These are phyloP conservation scores for Dolichotis patagonum DNA, from an alignment of 2,113 vertebrate species.

Conservation along the genomic window DNA sequence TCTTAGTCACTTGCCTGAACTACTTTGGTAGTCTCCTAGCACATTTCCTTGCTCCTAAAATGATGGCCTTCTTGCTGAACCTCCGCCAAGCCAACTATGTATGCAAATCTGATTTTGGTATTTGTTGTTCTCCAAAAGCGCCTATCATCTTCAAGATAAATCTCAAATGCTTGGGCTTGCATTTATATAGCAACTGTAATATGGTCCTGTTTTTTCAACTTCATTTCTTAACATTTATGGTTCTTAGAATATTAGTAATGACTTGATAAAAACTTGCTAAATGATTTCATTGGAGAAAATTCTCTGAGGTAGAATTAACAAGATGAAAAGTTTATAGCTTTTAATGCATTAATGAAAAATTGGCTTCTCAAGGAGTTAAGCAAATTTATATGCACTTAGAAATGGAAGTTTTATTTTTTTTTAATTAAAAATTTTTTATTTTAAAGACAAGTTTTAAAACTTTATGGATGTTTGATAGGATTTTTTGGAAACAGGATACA, in stretches of 20 bases:
- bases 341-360: neutral
- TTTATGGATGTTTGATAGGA: neutral
- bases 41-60: neutral
- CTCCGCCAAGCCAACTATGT: neutral
- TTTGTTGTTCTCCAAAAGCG: conserved; percentile 1
- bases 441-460: neutral
- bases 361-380: neutral
- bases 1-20: neutral
- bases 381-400: neutral
- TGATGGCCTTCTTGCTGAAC: neutral
- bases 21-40: neutral
- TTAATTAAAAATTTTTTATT: no score
- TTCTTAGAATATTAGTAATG: neutral
- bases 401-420: neutral
- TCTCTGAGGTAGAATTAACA: neutral
- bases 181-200: neutral
- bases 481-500: neutral
- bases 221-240: neutral
- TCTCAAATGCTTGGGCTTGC: neutral
- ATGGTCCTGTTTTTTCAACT: neutral
- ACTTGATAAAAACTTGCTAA: neutral
- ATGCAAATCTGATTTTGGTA: neutral
- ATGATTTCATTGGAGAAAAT: conserved; percentile 16
- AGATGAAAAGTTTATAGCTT: neutral
- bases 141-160: neutral